These are phyloP conservation scores for Corynorhinus townsendii DNA, from an alignment of 2,113 vertebrate genomes.

Conservation along the genomic window DNA sequence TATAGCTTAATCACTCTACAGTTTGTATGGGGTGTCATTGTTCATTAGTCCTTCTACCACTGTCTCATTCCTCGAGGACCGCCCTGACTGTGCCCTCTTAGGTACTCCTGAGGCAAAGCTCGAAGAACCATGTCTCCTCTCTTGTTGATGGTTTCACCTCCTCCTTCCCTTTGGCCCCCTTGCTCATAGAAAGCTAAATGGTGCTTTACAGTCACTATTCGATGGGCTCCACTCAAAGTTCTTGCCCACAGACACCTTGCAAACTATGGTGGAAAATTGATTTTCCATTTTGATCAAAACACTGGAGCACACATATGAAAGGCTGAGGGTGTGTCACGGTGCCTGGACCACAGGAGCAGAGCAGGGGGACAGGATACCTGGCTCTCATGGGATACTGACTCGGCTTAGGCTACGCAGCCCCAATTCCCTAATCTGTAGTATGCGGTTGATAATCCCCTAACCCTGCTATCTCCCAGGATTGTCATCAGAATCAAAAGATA, in stretches of 20 bases:
- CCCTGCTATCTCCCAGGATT: neutral
- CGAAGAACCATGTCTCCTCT: neutral
- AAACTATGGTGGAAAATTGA: neutral
- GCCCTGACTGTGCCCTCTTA: neutral
- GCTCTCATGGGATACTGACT: neutral
- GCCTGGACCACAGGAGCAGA: neutral
- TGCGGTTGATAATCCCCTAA: neutral
- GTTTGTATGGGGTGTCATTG: neutral
- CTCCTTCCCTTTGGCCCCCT: neutral
- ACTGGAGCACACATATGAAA: neutral
- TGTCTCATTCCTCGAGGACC: neutral
- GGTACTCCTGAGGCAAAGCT: neutral
- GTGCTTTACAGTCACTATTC: neutral
- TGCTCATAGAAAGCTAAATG: neutral
- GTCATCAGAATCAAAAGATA: neutral
- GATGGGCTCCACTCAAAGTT: neutral
- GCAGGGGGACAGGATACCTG: neutral
- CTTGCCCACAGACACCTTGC: neutral
- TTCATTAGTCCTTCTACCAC: neutral
- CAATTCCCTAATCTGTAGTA: neutral
- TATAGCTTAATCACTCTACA: too few relatives aligned
- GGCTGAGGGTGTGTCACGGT: fast-evolving
- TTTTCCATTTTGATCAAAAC: neutral
- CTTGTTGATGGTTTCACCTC: neutral
- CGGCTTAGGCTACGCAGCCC: neutral